phyloP scores from a whole-genome alignment of 2,888 invertebrate genomes.

The Asteroscopus sphinx region DNA sequence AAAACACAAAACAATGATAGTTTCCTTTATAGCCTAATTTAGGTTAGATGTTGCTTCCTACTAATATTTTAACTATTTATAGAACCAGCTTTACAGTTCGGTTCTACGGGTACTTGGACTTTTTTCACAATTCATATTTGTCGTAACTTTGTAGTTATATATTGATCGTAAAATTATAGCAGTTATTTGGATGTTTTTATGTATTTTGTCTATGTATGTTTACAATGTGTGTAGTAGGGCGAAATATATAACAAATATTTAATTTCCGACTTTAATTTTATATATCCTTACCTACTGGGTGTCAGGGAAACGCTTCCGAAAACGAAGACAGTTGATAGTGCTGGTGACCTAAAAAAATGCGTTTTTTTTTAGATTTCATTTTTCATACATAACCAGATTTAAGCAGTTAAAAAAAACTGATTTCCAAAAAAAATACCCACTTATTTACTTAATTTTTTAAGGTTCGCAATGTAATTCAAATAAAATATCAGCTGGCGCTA shows the following conservation, averaged over 20 bases:
- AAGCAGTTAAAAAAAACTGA: no score
- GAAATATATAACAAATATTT: constrained; percentile 57
- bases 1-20: background rate
- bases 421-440: no score
- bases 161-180: constrained; percentile 31
- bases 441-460: no score
- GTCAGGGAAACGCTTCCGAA: no score
- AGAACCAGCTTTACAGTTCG: background rate
- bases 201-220: constrained; percentile 63
- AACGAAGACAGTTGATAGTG: no score
- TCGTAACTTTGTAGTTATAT: constrained; percentile 13
- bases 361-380: no score
- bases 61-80: no score
- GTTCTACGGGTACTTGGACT: constrained; percentile 31
- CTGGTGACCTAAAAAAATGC: no score
- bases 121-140: constrained; percentile 23
- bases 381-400: no score
- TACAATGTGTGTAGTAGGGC: constrained; percentile 57
- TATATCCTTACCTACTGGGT: background rate
- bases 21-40: constrained; percentile 16
- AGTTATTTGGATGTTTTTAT: constrained; percentile 59
- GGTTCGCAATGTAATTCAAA: no score
- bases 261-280: constrained; percentile 23
- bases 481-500: no score
- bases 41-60: no score